Percentiles rank a stretch among this genome's conserved stretches.
These are phyloP conservation scores for Phaethon lepturus DNA, from an alignment of 2,113 vertebrate species.

Conservation along the genomic window DNA sequence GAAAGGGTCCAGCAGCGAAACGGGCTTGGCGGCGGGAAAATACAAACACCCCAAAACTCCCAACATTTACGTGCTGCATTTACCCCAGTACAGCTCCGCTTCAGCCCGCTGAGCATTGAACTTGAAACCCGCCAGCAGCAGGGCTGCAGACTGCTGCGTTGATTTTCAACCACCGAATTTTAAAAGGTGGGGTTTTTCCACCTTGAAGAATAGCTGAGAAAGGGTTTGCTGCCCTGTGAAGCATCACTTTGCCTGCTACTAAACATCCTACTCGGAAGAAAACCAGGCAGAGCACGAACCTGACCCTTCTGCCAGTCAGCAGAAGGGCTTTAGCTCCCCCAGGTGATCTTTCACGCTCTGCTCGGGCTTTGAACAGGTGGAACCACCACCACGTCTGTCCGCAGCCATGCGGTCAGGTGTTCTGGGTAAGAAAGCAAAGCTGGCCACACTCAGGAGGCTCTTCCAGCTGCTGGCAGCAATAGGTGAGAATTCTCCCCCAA, in stretches of 20 bases:
- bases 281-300: neutral
- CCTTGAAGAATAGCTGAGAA: neutral
- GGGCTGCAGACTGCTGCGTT: accelerated
- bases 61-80: accelerated
- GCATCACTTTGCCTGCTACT: accelerated
- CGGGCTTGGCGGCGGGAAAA: neutral
- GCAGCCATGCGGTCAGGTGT: accelerated
- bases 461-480: accelerated
- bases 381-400: accelerated
- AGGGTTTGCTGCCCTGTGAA: neutral
- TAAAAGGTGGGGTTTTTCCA: neutral
- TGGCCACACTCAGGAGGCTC: accelerated
- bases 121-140: neutral
- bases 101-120: accelerated
- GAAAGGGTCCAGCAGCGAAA: accelerated
- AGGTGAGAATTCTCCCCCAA: neutral
- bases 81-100: accelerated
- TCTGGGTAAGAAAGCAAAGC: neutral
- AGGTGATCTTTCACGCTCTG: neutral
- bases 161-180: too few species aligned
- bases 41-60: neutral
- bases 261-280: accelerated
- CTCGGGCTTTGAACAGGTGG: accelerated
- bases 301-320: neutral
- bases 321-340: neutral